phyloP scores from a whole-genome alignment of 2,797 vertebrate genomes.

The Kryptolebias ocellatus region DNA sequence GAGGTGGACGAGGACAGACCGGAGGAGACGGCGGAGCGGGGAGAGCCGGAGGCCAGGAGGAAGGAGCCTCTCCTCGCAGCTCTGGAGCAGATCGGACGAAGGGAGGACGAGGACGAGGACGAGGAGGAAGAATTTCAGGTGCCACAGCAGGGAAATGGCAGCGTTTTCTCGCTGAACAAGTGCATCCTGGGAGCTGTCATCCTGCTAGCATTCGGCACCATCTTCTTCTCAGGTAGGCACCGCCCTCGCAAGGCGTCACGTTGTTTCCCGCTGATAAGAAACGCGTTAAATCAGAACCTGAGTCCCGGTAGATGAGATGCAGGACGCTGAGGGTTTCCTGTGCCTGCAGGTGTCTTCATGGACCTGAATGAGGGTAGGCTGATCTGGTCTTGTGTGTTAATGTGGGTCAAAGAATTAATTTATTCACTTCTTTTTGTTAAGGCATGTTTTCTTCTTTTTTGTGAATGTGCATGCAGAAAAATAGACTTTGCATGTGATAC shows the following conservation, averaged over 20 bases:
- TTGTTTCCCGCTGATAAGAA: not conserved
- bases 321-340: constrained; percentile 68
- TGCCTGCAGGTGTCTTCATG: constrained; percentile 84
- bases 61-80: constrained; percentile 72
- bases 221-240: constrained; percentile 82
- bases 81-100: constrained; percentile 70
- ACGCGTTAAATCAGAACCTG: not conserved
- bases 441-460: constrained; percentile 15
- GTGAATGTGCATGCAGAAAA: constrained; percentile 41
- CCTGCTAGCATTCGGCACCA: constrained; percentile 81
- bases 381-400: constrained; percentile 13
- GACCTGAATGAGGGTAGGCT: constrained; percentile 82
- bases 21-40: constrained; percentile 41
- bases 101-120: constrained; percentile 75
- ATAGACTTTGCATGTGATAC: constrained; percentile 7
- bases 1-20: constrained; percentile 46
- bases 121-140: constrained; percentile 73
- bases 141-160: constrained; percentile 68
- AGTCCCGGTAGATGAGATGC: constrained; percentile 5
- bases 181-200: constrained; percentile 84
- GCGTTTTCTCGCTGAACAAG: constrained; percentile 82
- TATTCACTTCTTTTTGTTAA: constrained; percentile 5
- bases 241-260: too few relatives aligned
- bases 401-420: not conserved
- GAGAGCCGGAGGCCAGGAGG: constrained; percentile 66